These are phyloP conservation scores for Anolis apletophallus DNA, from an alignment of 2,797 vertebrate species.

Conservation along the genomic window DNA sequence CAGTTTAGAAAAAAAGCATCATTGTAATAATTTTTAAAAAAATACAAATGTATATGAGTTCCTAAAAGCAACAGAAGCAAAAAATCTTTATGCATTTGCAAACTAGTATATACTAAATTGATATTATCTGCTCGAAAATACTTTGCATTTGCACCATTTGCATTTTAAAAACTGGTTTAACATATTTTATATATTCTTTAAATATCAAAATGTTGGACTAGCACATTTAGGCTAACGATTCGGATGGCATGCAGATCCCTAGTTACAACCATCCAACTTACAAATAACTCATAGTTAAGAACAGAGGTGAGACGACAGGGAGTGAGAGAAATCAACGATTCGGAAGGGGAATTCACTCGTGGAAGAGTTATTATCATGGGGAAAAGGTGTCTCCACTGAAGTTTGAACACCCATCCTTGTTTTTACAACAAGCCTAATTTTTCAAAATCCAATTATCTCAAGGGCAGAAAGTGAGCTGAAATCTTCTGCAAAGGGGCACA, in stretches of 20 bases:
- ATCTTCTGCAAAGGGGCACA: too few relatives aligned
- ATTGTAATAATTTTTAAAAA: not conserved
- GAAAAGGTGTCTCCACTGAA: too few relatives aligned
- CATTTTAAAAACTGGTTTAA: not conserved
- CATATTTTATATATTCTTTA: not conserved
- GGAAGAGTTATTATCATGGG: too few relatives aligned
- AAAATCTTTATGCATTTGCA: slow-evolving; percentile 42
- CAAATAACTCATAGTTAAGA: too few relatives aligned
- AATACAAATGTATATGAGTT: not conserved
- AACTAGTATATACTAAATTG: not conserved
- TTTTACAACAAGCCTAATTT: too few relatives aligned
- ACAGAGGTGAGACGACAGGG: too few relatives aligned
- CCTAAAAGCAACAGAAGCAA: not conserved
- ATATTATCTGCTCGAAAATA: not conserved
- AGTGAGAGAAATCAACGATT: too few relatives aligned
- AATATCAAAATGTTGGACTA: not conserved
- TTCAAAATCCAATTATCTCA: too few relatives aligned
- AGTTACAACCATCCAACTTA: too few relatives aligned
- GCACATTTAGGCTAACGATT: not conserved
- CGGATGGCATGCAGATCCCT: rapidly evolving
- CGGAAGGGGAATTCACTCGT: too few relatives aligned
- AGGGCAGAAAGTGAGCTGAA: too few relatives aligned
- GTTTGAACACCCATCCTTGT: too few relatives aligned
- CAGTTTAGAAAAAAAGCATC: not conserved
- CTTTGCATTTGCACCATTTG: not conserved